Base-by-base conservation (phyloP, 2,797 vertebrate genomes). In the Pipistrellus kuhlii region DNA sequence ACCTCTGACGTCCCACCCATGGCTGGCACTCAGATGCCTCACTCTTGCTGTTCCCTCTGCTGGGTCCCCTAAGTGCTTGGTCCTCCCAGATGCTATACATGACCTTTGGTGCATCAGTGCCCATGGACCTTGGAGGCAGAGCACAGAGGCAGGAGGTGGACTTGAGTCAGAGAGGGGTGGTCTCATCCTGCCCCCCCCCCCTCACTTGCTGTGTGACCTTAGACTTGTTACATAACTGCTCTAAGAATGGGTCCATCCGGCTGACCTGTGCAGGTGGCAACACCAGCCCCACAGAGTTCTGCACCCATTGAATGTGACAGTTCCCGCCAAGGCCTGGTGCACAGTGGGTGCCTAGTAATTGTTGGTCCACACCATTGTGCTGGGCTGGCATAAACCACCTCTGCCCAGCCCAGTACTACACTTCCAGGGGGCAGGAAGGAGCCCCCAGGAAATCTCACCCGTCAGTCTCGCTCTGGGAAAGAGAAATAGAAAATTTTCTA, bases 401-500 rank as follows among this genome's bases (percentile, higher is more conserved):
- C 53, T 83, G 55, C 27, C 27, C 38, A 6, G 44, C 25, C 76
- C 57, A 68, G 9, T 4, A 3, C 76, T 38, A 30, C 53, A 11
- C 23, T 38, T 23, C 66, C 13, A 10, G 72, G 53, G 66, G 38
- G 55, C 88, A 68, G 44, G 44, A 2, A 53, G 27, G 10, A 8
- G 35, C 69, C 25, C 20, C 0, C 1, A 38, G 90, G 71, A 87
- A 90, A 90, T n/a, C 55, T 69, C n/a, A 13, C 17, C 55, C 1
- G 0, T 20, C 48, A 51, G 81, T 44, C 48, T 90, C 0, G 1
- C 76, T 77, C 82, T 90, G 87, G 32, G 66, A 91, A 69, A 85
- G 68, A 90, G 91, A 77, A 86, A 38, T 35, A 51, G 51, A 93
- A 90, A 90, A 5, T 46, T 44, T 83, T 64, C 76, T 87, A 71